Evolutionary conservation across 2,113 vertebrate species (phyloP).

Genomic region (Zosterops borbonicus): DNA sequence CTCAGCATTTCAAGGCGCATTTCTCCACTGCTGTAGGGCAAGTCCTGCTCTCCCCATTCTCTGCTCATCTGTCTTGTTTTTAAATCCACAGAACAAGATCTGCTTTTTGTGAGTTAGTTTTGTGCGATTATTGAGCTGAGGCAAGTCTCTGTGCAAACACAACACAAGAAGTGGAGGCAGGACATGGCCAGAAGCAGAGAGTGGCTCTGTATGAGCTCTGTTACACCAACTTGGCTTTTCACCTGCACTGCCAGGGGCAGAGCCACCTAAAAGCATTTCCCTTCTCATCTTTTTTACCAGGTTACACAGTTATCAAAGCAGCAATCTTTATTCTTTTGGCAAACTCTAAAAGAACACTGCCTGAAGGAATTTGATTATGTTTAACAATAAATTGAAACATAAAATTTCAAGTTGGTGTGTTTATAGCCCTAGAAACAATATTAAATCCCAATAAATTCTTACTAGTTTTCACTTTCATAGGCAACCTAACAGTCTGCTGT

Average conservation of each 20-base stretch:
- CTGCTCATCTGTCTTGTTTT: neutral
- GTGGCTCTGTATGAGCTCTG: neutral
- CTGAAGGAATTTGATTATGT: neutral
- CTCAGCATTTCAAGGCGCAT: neutral
- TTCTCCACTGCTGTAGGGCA: neutral
- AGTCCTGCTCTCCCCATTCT: neutral
- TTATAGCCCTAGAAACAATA: neutral
- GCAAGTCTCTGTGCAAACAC: neutral
- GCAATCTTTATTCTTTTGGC: neutral
- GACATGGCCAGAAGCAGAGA: neutral
- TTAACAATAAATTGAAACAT: neutral
- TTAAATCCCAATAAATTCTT: neutral
- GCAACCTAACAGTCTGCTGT: neutral
- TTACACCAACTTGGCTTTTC: neutral
- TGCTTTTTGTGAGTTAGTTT: neutral
- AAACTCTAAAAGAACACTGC: neutral
- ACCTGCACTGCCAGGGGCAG: neutral
- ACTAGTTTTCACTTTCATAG: neutral
- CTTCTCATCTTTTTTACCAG: neutral
- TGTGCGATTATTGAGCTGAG: neutral
- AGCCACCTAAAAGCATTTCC: neutral
- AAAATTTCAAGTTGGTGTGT: neutral
- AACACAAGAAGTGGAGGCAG: neutral
- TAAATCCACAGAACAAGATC: neutral
- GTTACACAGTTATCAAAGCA: neutral